Base-by-base conservation (phyloP, 2,888 invertebrate genomes). In the Nysson spinosus region DNA sequence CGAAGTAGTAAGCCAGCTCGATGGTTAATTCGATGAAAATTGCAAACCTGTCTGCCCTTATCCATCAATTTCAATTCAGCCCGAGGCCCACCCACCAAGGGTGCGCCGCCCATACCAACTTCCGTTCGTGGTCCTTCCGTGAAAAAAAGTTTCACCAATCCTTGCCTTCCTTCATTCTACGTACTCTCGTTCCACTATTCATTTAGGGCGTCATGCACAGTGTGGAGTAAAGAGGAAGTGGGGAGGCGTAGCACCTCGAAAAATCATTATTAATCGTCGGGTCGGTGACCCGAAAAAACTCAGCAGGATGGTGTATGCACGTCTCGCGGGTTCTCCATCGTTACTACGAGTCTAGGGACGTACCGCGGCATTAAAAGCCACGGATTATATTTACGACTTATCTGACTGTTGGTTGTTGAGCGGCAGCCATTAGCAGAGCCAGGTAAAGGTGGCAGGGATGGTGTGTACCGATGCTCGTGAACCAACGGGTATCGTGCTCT, bases 181-280 rank as follows among this genome's bases (percentile, higher is more conserved):
- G 51, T 46, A 56, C 49, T 61, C 19, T 37, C 52, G 34, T 61
- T 39, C 56, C 49, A 34, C 24, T 42, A 32, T 20, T 46, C 55
- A 60, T 69, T 70, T 58, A 65, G 16, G 58, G 58, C 58, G 65
- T 65, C 65, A 54, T 67, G 65, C 66, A 67, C 66, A n/a, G 17
- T 19, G 39, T 3, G 19, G 1, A 24, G 40, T 12, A 19, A 47
- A 47, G 47, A 24, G 32, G 26, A 46, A 43, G 17, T 42, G 51
- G 54, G 26, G 34, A 54, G 65, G 49, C 34, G 43, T 37, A 47
- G 61, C 26, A 61, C 49, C 57, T 55, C 54, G 68, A 78, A 76
- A 78, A 80, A 80, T 78, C 66, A 54, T 72, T 80, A 80, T 75
- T 79, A 79, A 80, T 79, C 73, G 78, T 64, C 60, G 66, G 72